A percentile compares a stretch with the other conserved stretches of the same genome.
phyloP scores from a whole-genome alignment of 2,888 invertebrate species.

The Erannis defoliaria region DNA sequence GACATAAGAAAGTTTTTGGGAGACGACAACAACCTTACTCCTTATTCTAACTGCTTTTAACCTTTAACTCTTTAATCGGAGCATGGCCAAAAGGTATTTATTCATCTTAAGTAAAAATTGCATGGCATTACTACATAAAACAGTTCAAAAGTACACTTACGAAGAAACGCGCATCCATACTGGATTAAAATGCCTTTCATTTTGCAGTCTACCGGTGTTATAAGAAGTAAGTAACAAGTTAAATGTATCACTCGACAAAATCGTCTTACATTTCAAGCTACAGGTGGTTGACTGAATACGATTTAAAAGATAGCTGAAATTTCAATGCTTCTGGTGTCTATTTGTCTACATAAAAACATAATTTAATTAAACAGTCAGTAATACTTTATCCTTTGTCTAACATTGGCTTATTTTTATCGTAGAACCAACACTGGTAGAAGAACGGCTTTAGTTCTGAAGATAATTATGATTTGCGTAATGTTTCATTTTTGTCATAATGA shows the following conservation, averaged over 20 bases:
- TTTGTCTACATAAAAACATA: conserved; percentile 8
- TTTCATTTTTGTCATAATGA: conserved; percentile 1
- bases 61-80: no score
- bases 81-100: no score
- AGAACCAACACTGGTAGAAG: conserved; percentile 8
- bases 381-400: conserved; percentile 9
- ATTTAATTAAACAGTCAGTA: conserved; percentile 7
- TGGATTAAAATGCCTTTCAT: conserved; percentile 47
- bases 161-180: conserved; percentile 37
- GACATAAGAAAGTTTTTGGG: no score
- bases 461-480: no score
- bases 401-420: conserved; percentile 11
- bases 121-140: not conserved
- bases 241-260: not conserved
- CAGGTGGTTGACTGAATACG: not conserved
- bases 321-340: conserved; percentile 5
- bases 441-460: not conserved
- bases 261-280: not conserved
- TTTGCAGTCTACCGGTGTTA: not conserved
- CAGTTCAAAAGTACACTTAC: conserved; percentile 43
- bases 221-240: not conserved
- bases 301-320: conserved; percentile 8
- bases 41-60: no score
- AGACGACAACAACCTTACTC: no score
- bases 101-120: no score